Evolutionary conservation across 2,888 invertebrate genomes (phyloP).

Genomic region (Conomelus anceps): DNA sequence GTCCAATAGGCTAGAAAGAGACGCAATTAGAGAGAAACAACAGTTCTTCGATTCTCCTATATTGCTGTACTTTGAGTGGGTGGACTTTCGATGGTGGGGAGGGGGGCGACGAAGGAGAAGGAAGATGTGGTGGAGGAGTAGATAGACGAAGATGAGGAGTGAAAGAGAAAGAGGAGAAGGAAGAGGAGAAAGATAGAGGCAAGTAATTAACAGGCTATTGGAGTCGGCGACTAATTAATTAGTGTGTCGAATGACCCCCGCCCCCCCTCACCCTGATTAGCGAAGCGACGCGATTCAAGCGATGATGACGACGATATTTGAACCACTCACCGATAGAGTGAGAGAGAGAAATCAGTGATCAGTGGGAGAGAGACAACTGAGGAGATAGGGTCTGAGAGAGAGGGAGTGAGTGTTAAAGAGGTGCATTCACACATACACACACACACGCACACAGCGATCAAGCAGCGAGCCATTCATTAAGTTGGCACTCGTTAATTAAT

Average conservation of each 20-base stretch:
- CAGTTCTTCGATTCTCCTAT: too few relatives aligned
- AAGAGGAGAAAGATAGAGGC: neutral
- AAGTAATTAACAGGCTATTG: conserved; percentile 4
- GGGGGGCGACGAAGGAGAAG: neutral
- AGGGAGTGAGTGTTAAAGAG: neutral
- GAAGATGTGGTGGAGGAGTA: neutral
- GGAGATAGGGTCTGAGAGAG: neutral
- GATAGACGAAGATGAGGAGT: neutral
- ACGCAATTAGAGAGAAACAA: neutral
- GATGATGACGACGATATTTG: neutral
- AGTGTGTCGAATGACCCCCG: neutral
- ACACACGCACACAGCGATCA: neutral
- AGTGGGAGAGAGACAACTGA: too few relatives aligned
- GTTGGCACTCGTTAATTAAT: conserved; percentile 17
- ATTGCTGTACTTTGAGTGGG: too few relatives aligned
- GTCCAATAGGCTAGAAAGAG: neutral
- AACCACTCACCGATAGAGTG: neutral
- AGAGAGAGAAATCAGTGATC: too few relatives aligned
- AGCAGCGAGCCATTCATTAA: conserved; percentile 11
- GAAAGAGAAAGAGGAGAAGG: neutral
- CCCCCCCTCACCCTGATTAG: neutral
- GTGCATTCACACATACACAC: neutral
- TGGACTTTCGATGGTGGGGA: neutral
- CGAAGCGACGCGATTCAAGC: neutral
- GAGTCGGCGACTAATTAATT: conserved; percentile 8